Percentiles rank a stretch among this genome's conserved stretches.
These are phyloP conservation scores for Tetanocera ferruginea DNA, from an alignment of 2,888 invertebrate genomes.

Conservation along the genomic window DNA sequence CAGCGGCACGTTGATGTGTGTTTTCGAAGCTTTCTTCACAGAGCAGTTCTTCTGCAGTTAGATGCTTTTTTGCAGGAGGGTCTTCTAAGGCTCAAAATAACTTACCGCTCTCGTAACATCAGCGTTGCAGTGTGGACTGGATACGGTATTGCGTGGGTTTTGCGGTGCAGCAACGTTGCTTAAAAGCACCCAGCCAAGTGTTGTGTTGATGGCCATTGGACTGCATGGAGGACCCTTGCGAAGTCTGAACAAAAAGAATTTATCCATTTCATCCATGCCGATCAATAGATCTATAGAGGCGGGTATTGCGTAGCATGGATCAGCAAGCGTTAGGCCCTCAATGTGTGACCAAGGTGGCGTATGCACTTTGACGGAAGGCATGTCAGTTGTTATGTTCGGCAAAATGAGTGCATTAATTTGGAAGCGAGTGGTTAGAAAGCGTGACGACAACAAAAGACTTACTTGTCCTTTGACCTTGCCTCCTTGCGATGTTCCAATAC, in stretches of 20 bases:
- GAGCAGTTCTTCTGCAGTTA: too few relatives aligned
- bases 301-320: constrained; percentile 34
- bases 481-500: too few relatives aligned
- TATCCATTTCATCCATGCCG: constrained; percentile 40
- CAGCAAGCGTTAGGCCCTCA: constrained; percentile 37
- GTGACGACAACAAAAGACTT: too few relatives aligned
- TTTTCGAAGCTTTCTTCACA: too few relatives aligned
- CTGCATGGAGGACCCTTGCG: constrained; percentile 35
- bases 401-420: too few relatives aligned
- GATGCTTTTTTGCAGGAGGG: constrained; percentile 3
- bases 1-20: too few relatives aligned
- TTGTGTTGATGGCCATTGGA: too few relatives aligned
- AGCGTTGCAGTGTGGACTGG: too few relatives aligned
- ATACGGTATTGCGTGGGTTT: background rate
- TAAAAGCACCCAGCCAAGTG: too few relatives aligned
- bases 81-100: constrained; percentile 19
- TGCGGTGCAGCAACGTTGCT: background rate
- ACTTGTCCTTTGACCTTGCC: too few relatives aligned
- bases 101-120: too few relatives aligned
- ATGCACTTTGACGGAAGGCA: constrained; percentile 31
- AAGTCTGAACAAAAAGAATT: constrained; percentile 33
- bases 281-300: constrained; percentile 38
- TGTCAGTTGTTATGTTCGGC: constrained; percentile 42
- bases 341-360: constrained; percentile 34
- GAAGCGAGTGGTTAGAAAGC: too few relatives aligned